Conservation (phyloP, 2,797 vertebrate genomes). For the Sebastes trivittatus region DNA sequence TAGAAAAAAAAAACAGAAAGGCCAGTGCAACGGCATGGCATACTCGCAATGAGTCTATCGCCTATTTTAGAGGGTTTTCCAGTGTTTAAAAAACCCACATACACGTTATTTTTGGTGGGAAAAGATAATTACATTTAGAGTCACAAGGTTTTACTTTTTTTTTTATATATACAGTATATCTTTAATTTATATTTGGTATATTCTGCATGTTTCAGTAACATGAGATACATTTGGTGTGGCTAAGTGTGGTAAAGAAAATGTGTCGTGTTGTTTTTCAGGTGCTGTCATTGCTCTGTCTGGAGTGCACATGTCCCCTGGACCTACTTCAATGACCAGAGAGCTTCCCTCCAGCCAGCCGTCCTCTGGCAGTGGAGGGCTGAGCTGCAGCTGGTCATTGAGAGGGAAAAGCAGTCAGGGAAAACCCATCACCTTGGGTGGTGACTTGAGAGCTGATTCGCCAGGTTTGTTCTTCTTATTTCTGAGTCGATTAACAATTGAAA, state of each 20-base stretch:
- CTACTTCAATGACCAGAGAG: not conserved
- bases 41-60: not conserved
- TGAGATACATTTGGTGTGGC: not conserved
- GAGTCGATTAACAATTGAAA: not conserved
- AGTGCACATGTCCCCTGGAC: not conserved
- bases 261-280: not conserved
- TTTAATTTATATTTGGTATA: too few species aligned
- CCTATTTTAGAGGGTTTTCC: not conserved
- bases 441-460: not conserved
- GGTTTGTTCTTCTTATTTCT: not conserved
- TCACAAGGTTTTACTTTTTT: too few species aligned
- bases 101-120: too few species aligned
- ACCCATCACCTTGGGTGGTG: not conserved
- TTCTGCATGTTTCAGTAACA: too few species aligned
- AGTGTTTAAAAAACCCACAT: not conserved
- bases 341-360: not conserved
- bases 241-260: not conserved
- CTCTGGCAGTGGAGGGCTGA: not conserved
- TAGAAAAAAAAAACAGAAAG: not conserved
- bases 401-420: not conserved
- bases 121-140: too few species aligned
- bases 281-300: not conserved
- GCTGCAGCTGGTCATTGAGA: not conserved
- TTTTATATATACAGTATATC: too few species aligned
- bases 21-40: not conserved